These are phyloP conservation scores for Hypomesus transpacificus DNA, from an alignment of 2,113 vertebrate genomes.

Conservation along the genomic window DNA sequence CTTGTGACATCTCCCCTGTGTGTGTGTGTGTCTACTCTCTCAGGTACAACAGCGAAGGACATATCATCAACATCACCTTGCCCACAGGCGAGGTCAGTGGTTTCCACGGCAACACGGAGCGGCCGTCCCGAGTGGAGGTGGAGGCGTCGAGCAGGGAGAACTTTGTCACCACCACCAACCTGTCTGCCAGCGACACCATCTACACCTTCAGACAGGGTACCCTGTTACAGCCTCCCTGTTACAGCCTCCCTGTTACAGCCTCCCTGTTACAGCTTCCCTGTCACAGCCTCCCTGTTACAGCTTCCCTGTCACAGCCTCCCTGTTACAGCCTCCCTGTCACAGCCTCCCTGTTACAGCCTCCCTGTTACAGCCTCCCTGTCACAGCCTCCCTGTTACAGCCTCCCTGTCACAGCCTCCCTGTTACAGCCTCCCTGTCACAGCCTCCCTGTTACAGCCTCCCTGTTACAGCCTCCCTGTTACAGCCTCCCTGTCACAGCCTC, in stretches of 20 bases:
- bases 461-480: too few relatives aligned
- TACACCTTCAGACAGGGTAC: conserved; percentile 94
- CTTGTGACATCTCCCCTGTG: conserved; percentile 38
- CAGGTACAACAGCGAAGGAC: conserved; percentile 89
- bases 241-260: too few relatives aligned
- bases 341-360: too few relatives aligned
- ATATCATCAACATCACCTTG: conserved; percentile 89
- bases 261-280: too few relatives aligned
- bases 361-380: neutral
- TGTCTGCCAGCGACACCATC: conserved; percentile 89
- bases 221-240: neutral
- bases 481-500: neutral
- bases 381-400: too few relatives aligned
- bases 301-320: too few relatives aligned
- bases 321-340: neutral
- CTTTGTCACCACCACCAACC: conserved; percentile 88
- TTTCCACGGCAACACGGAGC: conserved; percentile 89
- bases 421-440: neutral
- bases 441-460: too few relatives aligned
- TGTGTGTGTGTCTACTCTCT: conserved; percentile 36
- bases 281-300: too few relatives aligned
- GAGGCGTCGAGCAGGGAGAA: conserved; percentile 88
- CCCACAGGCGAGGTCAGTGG: conserved; percentile 91
- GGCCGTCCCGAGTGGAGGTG: conserved; percentile 84
- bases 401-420: too few relatives aligned